phyloP scores from a whole-genome alignment of 2,888 invertebrate species.

The Agrotis exclamationis region DNA sequence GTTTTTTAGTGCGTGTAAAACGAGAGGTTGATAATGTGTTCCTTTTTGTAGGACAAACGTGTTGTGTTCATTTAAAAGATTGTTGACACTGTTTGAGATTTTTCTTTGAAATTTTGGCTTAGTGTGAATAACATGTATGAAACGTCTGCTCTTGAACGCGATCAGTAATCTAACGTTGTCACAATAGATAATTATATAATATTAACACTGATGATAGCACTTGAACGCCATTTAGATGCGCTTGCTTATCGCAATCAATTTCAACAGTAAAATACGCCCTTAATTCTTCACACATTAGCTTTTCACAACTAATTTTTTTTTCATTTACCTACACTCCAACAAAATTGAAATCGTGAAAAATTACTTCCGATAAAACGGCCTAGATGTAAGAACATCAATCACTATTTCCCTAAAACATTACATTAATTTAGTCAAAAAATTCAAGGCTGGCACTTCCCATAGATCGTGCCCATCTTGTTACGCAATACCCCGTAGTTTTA shows the following conservation, averaged over 20 bases:
- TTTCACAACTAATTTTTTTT: not conserved
- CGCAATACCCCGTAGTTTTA: conserved; percentile 73
- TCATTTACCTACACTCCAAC: not conserved
- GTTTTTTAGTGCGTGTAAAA: conserved; percentile 70
- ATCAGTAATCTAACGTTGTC: not conserved
- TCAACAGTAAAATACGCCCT: not conserved
- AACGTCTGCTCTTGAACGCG: not conserved
- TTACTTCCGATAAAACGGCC: conserved; percentile 27
- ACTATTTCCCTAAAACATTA: conserved; percentile 41
- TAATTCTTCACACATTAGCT: too few species aligned
- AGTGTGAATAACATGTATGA: not conserved
- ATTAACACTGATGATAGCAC: not conserved
- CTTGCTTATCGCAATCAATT: not conserved
- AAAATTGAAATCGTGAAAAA: conserved; percentile 13
- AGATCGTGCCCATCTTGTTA: conserved; percentile 70
- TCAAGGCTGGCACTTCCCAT: conserved; percentile 61
- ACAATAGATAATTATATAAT: too few species aligned
- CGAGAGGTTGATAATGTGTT: conserved; percentile 39
- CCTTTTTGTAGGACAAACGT: conserved; percentile 27
- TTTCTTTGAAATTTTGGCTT: not conserved
- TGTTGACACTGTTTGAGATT: not conserved
- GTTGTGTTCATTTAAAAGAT: conserved; percentile 23
- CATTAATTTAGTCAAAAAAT: conserved; percentile 42
- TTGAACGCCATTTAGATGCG: not conserved
- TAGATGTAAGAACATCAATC: conserved; percentile 50